A percentile compares a stretch with the other conserved stretches of the same genome.
Conservation (phyloP, 2,888 invertebrate genomes). For the Tiliacea citrago region DNA sequence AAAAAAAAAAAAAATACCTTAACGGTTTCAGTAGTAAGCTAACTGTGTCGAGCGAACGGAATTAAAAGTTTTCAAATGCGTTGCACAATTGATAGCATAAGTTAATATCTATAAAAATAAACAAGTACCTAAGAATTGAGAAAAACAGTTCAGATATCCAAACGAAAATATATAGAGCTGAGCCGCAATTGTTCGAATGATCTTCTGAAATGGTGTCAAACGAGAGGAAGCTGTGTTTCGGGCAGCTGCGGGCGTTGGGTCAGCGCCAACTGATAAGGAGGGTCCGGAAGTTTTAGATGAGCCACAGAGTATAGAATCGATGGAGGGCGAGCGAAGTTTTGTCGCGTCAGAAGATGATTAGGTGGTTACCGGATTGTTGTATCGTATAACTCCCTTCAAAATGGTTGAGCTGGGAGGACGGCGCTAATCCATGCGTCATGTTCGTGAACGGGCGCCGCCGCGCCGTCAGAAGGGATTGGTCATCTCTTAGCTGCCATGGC, state of each 20-base stretch:
- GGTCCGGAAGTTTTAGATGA: conserved; percentile 52
- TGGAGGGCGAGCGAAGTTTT: neutral
- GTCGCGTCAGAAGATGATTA: too few relatives aligned
- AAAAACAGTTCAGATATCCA: conserved; percentile 21
- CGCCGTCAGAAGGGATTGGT: too few relatives aligned
- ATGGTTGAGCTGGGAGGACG: too few relatives aligned
- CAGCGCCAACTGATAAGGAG: conserved; percentile 54
- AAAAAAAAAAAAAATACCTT: too few relatives aligned
- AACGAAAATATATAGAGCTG: conserved; percentile 15
- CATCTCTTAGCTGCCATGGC: too few relatives aligned
- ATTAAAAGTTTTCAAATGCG: neutral
- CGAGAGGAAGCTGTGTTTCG: conserved; percentile 47
- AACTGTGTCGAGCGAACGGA: neutral
- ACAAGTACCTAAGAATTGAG: neutral
- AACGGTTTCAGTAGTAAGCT: neutral
- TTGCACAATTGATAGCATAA: neutral
- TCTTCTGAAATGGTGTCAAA: conserved; percentile 41
- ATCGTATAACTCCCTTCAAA: too few relatives aligned
- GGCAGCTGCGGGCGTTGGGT: conserved; percentile 62
- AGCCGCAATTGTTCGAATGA: conserved; percentile 43
- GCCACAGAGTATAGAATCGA: conserved; percentile 24
- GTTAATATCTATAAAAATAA: neutral
- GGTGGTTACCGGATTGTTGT: too few relatives aligned
- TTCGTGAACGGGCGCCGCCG: too few relatives aligned
- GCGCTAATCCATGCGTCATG: too few relatives aligned